Evolutionary conservation across 2,888 invertebrate species (phyloP).

Genomic region (Brachyopa scutellaris): DNA sequence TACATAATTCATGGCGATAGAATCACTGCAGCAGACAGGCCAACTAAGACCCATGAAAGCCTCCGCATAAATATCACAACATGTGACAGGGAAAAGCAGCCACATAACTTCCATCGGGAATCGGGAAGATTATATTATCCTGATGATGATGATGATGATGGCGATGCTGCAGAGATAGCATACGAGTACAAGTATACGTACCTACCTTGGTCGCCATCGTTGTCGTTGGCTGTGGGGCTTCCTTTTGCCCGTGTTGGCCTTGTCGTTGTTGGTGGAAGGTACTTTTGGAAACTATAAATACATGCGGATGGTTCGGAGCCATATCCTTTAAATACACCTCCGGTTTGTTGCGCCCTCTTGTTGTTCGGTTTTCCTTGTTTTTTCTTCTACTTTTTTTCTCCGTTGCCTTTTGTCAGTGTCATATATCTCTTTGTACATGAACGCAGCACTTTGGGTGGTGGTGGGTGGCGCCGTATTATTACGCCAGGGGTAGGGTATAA

Average conservation of each 20-base stretch:
- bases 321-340: constrained; percentile 62
- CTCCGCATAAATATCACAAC: constrained; percentile 76
- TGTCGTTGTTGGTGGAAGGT: constrained; percentile 26
- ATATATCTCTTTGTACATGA: constrained; percentile 45
- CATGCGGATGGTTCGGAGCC: constrained; percentile 46
- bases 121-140: constrained; percentile 72
- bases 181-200: too few species aligned
- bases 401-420: constrained; percentile 34
- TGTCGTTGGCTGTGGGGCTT: constrained; percentile 14
- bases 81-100: constrained; percentile 76
- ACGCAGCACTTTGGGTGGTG: constrained; percentile 30
- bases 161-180: constrained; percentile 62
- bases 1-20: constrained; percentile 75
- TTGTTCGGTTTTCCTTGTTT: constrained; percentile 31
- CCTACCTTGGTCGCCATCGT: constrained; percentile 54
- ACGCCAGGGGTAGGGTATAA: constrained; percentile 3
- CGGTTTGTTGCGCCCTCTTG: constrained; percentile 54
- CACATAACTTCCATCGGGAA: constrained; percentile 76
- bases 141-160: constrained; percentile 64
- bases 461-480: constrained; percentile 36
- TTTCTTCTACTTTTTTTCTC: constrained; percentile 21
- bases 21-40: constrained; percentile 76
- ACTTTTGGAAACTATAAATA: constrained; percentile 66
- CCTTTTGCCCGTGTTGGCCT: constrained; percentile 6
- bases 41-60: constrained; percentile 75